phyloP scores from a whole-genome alignment of 2,797 vertebrate species.

The Columba guinea region DNA sequence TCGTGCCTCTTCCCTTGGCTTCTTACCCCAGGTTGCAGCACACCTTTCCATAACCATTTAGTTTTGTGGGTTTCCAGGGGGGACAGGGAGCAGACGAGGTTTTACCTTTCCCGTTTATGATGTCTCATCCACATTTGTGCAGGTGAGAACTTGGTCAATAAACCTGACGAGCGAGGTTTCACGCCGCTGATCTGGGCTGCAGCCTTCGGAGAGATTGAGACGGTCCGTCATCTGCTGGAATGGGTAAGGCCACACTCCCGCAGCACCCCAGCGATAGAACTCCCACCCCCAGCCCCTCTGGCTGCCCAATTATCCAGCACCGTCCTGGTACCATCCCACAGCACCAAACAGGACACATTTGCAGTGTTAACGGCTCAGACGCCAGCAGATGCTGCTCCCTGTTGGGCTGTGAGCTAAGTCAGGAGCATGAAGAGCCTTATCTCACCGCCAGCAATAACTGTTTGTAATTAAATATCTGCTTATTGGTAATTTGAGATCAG shows the following conservation, averaged over 20 bases:
- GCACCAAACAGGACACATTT: not conserved
- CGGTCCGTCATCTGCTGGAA: constrained; percentile 88
- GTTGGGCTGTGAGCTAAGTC: not conserved
- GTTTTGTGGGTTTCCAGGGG: not conserved
- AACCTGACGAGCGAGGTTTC: constrained; percentile 90
- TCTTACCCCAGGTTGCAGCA: not conserved
- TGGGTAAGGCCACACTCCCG: not conserved
- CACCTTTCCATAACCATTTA: not conserved
- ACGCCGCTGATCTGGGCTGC: constrained; percentile 97
- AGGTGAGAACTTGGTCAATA: constrained; percentile 88
- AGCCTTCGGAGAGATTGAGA: constrained; percentile 92
- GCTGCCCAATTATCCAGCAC: not conserved
- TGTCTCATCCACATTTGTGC: not conserved
- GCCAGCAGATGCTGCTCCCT: not conserved
- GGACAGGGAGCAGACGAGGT: not conserved
- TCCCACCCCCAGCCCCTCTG: fast-evolving
- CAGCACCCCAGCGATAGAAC: not conserved
- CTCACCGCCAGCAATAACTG: not conserved
- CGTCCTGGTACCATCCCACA: fast-evolving
- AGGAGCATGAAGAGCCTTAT: not conserved
- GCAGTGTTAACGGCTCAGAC: not conserved
- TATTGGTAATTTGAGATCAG: constrained; percentile 31
- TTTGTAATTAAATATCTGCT: constrained; percentile 43
- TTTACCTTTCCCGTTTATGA: not conserved
- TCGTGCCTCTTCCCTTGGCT: not conserved